Evolutionary conservation across 2,113 vertebrate species (phyloP).

Genomic region (Anguilla japonica): DNA sequence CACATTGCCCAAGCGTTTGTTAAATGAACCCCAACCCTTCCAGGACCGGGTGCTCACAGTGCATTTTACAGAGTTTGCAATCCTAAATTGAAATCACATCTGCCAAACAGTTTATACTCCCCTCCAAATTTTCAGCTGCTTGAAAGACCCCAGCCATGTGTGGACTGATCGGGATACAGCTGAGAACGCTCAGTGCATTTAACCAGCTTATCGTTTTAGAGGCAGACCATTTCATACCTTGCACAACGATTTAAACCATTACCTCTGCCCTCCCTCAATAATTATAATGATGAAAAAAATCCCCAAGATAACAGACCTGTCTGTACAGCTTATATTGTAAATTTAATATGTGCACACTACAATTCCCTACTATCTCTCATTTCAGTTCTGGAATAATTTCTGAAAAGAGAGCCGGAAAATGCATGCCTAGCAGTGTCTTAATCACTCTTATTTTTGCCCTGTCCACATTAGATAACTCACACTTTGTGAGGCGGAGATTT

Average conservation of each 20-base stretch:
- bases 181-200: constrained; percentile 40
- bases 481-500: constrained; percentile 24
- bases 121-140: constrained; percentile 22
- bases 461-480: constrained; percentile 6
- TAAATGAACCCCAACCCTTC: constrained; percentile 23
- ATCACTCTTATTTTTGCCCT: not conserved
- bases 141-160: constrained; percentile 18
- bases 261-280: not conserved
- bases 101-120: not conserved
- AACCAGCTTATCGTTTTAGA: constrained; percentile 39
- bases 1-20: constrained; percentile 55
- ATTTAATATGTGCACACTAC: not conserved
- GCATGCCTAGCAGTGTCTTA: not conserved
- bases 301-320: not conserved
- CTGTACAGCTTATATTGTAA: not conserved
- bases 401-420: not conserved
- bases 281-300: not conserved
- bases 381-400: not conserved
- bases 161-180: constrained; percentile 32
- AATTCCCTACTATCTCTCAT: constrained; percentile 19
- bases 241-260: constrained; percentile 6
- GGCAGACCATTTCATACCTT: constrained; percentile 31
- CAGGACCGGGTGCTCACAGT: constrained; percentile 19
- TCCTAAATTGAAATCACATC: constrained; percentile 13
- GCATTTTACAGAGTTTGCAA: not conserved